These are phyloP conservation scores for Pachypanchax playfairii DNA, from an alignment of 2,113 vertebrate species.

Conservation along the genomic window DNA sequence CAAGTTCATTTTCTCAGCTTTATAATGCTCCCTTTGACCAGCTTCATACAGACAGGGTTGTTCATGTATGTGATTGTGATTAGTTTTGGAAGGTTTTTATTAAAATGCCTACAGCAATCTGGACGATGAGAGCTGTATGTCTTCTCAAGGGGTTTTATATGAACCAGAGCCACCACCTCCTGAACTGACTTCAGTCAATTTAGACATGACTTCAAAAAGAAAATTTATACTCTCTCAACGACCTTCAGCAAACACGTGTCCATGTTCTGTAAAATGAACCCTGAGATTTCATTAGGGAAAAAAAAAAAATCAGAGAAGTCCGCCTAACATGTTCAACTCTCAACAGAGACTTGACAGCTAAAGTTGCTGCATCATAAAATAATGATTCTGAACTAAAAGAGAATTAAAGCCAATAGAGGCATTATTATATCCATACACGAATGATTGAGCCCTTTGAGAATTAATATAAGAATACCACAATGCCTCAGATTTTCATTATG, in stretches of 20 bases:
- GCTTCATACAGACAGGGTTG: background rate
- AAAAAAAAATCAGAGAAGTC: background rate
- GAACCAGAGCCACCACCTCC: constrained; percentile 15
- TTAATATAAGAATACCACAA: background rate
- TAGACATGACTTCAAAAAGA: constrained; percentile 52
- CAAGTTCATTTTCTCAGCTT: background rate
- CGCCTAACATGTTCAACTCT: background rate
- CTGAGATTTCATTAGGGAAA: constrained; percentile 12
- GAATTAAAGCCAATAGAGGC: constrained; percentile 19
- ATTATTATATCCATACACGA: background rate
- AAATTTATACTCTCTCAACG: constrained; percentile 26
- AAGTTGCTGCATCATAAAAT: background rate
- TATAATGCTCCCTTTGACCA: background rate
- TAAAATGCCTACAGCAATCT: constrained; percentile 51
- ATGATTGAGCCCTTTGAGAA: constrained; percentile 10
- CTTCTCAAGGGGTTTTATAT: constrained; percentile 35
- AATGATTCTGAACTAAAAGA: background rate
- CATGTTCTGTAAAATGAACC: constrained; percentile 16
- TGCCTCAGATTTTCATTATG: background rate
- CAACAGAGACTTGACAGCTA: background rate
- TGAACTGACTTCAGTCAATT: constrained; percentile 29
- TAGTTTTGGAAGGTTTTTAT: constrained; percentile 36
- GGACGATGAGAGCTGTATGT: constrained; percentile 23
- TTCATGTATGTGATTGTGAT: constrained; percentile 5
- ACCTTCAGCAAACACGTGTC: constrained; percentile 37